Base-by-base conservation (phyloP, 2,888 invertebrate genomes). In the Hipparchia sbordonii region DNA sequence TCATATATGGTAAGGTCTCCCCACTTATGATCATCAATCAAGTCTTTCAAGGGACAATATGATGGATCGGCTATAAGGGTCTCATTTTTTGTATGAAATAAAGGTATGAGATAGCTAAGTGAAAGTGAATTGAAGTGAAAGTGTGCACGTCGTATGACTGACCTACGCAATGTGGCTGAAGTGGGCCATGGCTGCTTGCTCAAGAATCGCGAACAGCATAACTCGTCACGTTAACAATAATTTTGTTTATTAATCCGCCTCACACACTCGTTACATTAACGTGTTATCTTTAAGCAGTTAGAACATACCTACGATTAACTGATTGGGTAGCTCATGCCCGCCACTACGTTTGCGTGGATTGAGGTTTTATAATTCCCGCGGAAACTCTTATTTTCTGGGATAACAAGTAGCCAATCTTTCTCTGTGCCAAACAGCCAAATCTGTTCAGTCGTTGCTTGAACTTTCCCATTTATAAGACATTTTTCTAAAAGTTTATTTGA, bases 131-230 rank as follows among this genome's bases (percentile, higher is more conserved):
- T 85, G 84, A 79, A 79, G 89, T 85, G 91, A 92, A 92, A 92
- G 91, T 88, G 80, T 82, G 82, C 82, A 80, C 81, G 79, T 77
- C 80, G 80, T 74, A 85, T 87, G 88, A 86, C 88, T 91, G 90
- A 90, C 91, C 91, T 90, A 91, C 91, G 90, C 90, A 90, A 89
- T 87, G 87, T 86, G 86, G 82, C 83, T 82, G 79, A 90, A 87
- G 87, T 89, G 79, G 89, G 89, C 85, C 90, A 88, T 82, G 85
- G 84, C 80, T 84, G 80, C 78, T 78, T 78, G 75, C 72, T 74
- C 71, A 74, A 74, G 70, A 78, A 65, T 62, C 70, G 67, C 62
- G 61, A 60, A 70, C 60, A 65, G 52, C 51, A 23, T 23, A 48
- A 70, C 63, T 57, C 45, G 56, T 63, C 70, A 67, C 70, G 68